A percentile compares a stretch with the other conserved stretches of the same genome.
Conservation (phyloP, 2,888 invertebrate species). For the Eupithecia subumbrata region DNA sequence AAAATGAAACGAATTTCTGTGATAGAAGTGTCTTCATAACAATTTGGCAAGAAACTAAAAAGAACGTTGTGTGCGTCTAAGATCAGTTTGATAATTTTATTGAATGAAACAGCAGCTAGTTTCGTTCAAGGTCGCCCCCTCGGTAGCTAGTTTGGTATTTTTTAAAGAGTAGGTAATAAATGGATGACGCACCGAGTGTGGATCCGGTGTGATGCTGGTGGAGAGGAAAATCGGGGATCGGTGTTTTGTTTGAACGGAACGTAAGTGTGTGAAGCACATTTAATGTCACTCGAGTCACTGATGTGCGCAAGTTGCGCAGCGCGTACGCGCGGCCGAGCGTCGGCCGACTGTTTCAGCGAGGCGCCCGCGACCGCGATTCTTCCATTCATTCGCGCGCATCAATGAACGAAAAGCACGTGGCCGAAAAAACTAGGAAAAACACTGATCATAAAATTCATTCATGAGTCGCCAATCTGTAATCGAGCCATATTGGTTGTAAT, state of each 20-base stretch:
- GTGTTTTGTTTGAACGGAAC: conserved; percentile 43
- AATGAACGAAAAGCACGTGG: conserved; percentile 76
- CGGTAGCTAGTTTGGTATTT: conserved; percentile 47
- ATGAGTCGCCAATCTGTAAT: neutral
- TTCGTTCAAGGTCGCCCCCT: conserved; percentile 66
- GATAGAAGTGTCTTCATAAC: neutral
- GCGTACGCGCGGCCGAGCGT: conserved; percentile 73
- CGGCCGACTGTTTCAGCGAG: conserved; percentile 70
- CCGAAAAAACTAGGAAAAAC: conserved; percentile 60
- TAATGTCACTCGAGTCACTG: conserved; percentile 43
- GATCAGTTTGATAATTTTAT: conserved; percentile 58
- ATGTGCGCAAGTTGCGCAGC: conserved; percentile 63
- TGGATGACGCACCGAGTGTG: conserved; percentile 71
- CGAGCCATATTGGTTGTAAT: neutral
- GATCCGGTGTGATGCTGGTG: conserved; percentile 60
- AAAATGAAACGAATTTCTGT: neutral
- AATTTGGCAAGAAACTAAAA: conserved; percentile 34
- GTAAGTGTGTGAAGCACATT: conserved; percentile 40
- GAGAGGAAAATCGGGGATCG: conserved; percentile 53
- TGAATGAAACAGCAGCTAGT: conserved; percentile 63
- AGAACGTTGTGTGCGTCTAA: conserved; percentile 48
- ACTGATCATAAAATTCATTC: conserved; percentile 18
- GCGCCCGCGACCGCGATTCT: conserved; percentile 46
- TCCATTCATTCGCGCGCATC: conserved; percentile 76
- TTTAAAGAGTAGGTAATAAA: conserved; percentile 54